These are phyloP conservation scores for Ommatoiulus sabulosus DNA, from an alignment of 2,888 invertebrate genomes.

Conservation along the genomic window DNA sequence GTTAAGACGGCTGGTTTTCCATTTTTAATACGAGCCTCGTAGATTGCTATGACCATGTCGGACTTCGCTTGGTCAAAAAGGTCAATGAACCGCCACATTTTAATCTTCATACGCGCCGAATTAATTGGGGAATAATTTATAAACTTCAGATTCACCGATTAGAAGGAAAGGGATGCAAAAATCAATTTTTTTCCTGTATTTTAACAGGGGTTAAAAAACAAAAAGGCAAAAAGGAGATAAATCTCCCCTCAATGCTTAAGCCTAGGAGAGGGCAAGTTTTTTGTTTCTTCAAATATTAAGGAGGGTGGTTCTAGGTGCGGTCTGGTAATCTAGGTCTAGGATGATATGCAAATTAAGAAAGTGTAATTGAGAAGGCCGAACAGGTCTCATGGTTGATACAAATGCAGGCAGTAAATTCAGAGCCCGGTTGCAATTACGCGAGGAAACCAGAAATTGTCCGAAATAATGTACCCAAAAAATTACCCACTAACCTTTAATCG, in stretches of 20 bases:
- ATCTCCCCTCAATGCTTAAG: neutral
- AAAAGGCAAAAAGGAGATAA: constrained; percentile 1
- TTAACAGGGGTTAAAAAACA: neutral
- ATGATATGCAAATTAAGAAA: constrained; percentile 31
- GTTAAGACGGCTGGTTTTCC: neutral
- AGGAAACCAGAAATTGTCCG: neutral
- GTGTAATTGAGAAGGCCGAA: constrained; percentile 32
- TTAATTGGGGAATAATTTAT: constrained; percentile 38
- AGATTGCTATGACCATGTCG: neutral
- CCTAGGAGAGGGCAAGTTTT: constrained; percentile 7
- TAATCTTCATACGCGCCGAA: neutral
- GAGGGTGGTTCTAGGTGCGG: constrained; percentile 7
- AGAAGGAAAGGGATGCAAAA: constrained; percentile 17
- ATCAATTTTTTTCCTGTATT: neutral
- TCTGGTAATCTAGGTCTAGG: constrained; percentile 19
- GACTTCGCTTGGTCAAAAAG: neutral
- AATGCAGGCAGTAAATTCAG: neutral
- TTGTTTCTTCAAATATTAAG: constrained; percentile 5
- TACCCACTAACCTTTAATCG: constrained; percentile 40
- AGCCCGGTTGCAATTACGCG: neutral
- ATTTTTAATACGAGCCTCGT: neutral
- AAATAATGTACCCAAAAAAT: constrained; percentile 15
- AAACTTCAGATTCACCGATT: constrained; percentile 10
- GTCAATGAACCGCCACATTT: constrained; percentile 10
- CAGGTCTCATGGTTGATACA: constrained; percentile 5